Evolutionary conservation across 2,113 vertebrate species (phyloP), one percentile per base, ranked within the genome.

Genomic region (Melozone crissalis): DNA sequence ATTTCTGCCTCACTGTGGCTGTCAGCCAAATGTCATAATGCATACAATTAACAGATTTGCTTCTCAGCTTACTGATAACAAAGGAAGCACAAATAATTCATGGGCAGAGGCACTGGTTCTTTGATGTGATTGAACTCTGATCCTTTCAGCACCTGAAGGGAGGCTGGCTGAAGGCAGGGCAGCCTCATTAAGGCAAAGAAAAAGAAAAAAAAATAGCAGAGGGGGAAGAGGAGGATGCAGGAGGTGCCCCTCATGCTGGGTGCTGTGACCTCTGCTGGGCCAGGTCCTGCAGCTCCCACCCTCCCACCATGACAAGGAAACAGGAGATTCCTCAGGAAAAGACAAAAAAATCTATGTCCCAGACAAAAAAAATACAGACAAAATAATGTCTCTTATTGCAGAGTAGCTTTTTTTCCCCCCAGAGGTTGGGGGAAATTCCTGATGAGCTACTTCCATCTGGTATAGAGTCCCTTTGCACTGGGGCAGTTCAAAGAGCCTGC

Each of bases 1-100:
- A 92, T 95, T 96, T 93, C 80, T 94, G 76, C 88, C 90, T 89
- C 10, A 1, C 74, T 17, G 72, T 75, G 90, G 82, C 90, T 96
- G 96, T 92, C 94, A 97, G 94, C 95, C 93, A 93, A 94, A 89
- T 92, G 94, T 90, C 94, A 90, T 90, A 72, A 88, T 59, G 89
- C 94, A 92, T 84, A 92, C 86, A 94, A 95, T 95, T 92, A 97
- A 67, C 73, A 94, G 93, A 92, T 96, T 92, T 90, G 73, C 93
- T 95, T 93, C 79, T 65, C 76, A 63, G 88, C 90, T 94, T 65
- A 65, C 69, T 63, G 68, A 39, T 96, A 93, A 94, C 93, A 96
- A 94, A 94, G 86, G 77, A 52, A 89, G 73, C 76, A 69, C 95
- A 96, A 96, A 96, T 96, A 97, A 95, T 96, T 95, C 92, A 96